Conservation (phyloP, 2,888 invertebrate genomes). For the Leucania comma region DNA sequence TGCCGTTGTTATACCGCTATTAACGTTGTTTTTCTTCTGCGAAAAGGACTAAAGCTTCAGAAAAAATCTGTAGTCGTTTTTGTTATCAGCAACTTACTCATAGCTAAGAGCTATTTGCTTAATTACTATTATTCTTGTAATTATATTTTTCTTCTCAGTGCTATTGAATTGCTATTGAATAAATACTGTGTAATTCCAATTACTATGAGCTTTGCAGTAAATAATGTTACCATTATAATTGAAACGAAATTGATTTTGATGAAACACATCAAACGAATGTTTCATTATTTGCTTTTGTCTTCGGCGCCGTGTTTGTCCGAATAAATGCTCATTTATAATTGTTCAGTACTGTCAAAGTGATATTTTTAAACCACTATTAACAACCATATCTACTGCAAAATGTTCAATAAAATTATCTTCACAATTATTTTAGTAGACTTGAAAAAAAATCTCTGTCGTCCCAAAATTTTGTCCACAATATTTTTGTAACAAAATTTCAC, state of each 20-base stretch:
- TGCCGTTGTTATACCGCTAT: slow-evolving; percentile 8
- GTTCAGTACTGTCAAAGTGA: background rate
- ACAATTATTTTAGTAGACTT: slow-evolving; percentile 5
- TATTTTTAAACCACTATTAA: background rate
- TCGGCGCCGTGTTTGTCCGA: slow-evolving; percentile 12
- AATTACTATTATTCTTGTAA: background rate
- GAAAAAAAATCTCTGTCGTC: background rate
- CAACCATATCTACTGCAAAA: background rate
- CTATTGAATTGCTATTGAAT: background rate
- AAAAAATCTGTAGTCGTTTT: background rate
- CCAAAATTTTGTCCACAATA: slow-evolving; percentile 15
- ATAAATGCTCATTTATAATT: slow-evolving; percentile 9
- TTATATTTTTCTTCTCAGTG: background rate
- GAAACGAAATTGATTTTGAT: slow-evolving; percentile 31
- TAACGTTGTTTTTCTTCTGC: background rate
- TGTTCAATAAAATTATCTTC: background rate
- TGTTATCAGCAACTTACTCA: background rate
- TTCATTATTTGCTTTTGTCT: slow-evolving; percentile 14
- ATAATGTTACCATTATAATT: slow-evolving; percentile 3
- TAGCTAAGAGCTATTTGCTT: background rate
- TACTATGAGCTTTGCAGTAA: slow-evolving; percentile 8
- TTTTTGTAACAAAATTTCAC: slow-evolving; percentile 45
- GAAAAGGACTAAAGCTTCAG: background rate
- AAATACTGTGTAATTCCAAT: background rate
- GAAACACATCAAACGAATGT: slow-evolving; percentile 19